Evolutionary conservation across 2,888 invertebrate species (phyloP).

Genomic region (Synergus laeviventris): DNA sequence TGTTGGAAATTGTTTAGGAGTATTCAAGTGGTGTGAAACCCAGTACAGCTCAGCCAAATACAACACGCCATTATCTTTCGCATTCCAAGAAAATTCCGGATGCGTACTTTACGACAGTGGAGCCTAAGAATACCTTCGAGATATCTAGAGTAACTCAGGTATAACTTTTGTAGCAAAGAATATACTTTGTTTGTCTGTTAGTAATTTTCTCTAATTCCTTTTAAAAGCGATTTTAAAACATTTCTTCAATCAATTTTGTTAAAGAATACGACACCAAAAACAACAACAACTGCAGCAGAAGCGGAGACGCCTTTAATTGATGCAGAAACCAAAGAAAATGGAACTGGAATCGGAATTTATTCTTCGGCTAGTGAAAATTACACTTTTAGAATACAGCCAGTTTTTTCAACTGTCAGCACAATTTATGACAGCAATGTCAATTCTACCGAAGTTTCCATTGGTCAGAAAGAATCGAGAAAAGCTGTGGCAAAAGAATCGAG

Average conservation of each 20-base stretch:
- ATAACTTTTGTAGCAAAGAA: background rate
- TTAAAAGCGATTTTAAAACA: too few species aligned
- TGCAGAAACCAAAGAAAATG: conserved; percentile 15
- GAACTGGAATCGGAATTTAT: background rate
- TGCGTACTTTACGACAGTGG: conserved; percentile 83
- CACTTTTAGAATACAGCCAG: background rate
- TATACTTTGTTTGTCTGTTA: background rate
- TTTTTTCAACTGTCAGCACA: conserved; percentile 68
- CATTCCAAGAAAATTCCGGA: conserved; percentile 87
- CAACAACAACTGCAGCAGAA: background rate
- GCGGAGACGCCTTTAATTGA: background rate
- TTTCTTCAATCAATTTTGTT: background rate
- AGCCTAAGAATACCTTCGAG: conserved; percentile 51
- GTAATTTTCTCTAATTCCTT: background rate
- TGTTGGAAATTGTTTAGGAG: conserved; percentile 62
- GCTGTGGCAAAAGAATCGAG: conserved; percentile 53
- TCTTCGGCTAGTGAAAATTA: background rate
- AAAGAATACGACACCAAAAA: background rate
- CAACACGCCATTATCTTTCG: conserved; percentile 75
- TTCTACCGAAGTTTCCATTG: conserved; percentile 83
- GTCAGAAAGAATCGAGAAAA: conserved; percentile 69
- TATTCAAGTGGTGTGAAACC: conserved; percentile 66
- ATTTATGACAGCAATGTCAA: conserved; percentile 88
- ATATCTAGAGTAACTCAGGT: conserved; percentile 26
- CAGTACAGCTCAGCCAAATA: conserved; percentile 64